Evolutionary conservation across 2,888 invertebrate species (phyloP).

Genomic region (Heteropelma amictum): DNA sequence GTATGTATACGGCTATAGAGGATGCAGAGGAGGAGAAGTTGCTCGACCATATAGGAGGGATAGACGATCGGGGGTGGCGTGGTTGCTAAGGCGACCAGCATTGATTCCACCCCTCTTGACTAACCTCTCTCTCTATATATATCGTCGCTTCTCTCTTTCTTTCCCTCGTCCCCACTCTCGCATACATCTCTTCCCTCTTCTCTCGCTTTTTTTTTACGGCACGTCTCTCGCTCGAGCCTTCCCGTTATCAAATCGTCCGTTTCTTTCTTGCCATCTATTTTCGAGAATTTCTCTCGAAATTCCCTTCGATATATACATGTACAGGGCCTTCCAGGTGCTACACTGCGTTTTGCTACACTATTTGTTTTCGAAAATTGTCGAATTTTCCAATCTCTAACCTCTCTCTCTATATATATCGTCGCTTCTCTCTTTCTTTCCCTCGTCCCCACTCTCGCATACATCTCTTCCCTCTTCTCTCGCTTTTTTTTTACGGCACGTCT

Average conservation of each 20-base stretch:
- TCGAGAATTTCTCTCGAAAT: too few species aligned
- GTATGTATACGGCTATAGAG: not conserved
- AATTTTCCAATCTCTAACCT: not conserved
- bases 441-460: constrained; percentile 68
- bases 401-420: too few species aligned
- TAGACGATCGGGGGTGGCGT: constrained; percentile 72
- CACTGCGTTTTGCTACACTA: not conserved
- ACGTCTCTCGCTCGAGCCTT: constrained; percentile 40
- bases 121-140: constrained; percentile 53
- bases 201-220: constrained; percentile 40
- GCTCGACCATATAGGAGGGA: constrained; percentile 59
- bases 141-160: constrained; percentile 53
- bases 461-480: constrained; percentile 56
- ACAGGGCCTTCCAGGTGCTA: not conserved
- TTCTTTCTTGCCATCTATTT: constrained; percentile 14
- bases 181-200: constrained; percentile 47
- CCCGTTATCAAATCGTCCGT: constrained; percentile 41
- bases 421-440: constrained; percentile 49
- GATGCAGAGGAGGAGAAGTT: constrained; percentile 44
- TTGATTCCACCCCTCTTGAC: constrained; percentile 74
- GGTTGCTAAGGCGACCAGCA: constrained; percentile 76
- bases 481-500: constrained; percentile 31
- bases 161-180: constrained; percentile 31
- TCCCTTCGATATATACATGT: not conserved
- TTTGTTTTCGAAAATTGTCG: not conserved